Conservation (phyloP, 2,888 invertebrate species). For the Eristalis arbustorum region DNA sequence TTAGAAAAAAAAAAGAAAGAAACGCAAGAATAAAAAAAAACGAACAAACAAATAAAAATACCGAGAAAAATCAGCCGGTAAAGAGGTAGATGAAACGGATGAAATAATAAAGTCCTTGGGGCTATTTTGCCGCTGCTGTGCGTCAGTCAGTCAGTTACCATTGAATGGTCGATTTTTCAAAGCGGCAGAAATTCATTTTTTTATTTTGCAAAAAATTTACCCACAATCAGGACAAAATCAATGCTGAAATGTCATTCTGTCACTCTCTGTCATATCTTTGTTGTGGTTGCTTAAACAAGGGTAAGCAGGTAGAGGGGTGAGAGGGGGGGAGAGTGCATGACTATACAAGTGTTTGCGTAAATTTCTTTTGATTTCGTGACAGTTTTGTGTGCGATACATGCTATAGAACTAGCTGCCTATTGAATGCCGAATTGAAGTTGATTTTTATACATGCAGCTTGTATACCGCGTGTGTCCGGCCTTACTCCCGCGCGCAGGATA, state of each 20-base stretch:
- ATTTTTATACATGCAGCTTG: slow-evolving; percentile 18
- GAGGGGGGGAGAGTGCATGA: background rate
- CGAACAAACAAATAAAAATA: background rate
- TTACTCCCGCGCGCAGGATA: background rate
- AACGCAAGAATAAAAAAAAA: background rate
- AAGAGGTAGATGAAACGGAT: slow-evolving; percentile 21
- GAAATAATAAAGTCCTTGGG: slow-evolving; percentile 63
- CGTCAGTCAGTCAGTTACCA: slow-evolving; percentile 8
- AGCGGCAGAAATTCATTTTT: slow-evolving; percentile 8
- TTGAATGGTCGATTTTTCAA: slow-evolving; percentile 60
- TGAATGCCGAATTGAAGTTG: slow-evolving; percentile 55
- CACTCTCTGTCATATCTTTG: slow-evolving; percentile 64
- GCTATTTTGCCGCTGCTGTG: slow-evolving; percentile 40
- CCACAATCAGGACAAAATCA: slow-evolving; percentile 49
- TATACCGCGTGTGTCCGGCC: slow-evolving; percentile 10
- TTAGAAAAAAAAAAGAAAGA: slow-evolving; percentile 31
- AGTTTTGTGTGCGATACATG: slow-evolving; percentile 18
- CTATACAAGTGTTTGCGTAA: slow-evolving; percentile 42
- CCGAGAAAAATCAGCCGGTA: background rate
- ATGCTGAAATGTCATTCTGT: slow-evolving; percentile 69
- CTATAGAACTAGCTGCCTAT: slow-evolving; percentile 15
- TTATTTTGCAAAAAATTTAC: slow-evolving; percentile 1
- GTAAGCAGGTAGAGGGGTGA: slow-evolving; percentile 7
- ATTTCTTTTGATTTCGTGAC: slow-evolving; percentile 39
- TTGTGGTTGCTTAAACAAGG: slow-evolving; percentile 49